Evolutionary conservation across 2,888 invertebrate genomes (phyloP), one percentile per base, ranked within the genome.

Genomic region (Campoletis raptor): DNA sequence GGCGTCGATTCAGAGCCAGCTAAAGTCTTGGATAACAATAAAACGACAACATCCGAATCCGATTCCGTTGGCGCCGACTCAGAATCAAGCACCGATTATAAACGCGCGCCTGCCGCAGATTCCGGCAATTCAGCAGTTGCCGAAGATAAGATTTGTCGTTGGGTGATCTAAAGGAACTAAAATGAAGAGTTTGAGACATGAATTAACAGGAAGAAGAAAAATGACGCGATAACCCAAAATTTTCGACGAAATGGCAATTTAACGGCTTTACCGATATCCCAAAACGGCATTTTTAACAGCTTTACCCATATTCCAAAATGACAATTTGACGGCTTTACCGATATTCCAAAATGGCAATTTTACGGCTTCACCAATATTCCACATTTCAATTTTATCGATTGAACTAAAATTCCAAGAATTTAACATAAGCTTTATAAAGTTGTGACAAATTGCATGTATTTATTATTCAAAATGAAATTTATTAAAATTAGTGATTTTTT

Each of bases 101-200:
- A 30, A 15, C 6, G 12, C 30, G 12, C 15, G 30, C 6, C 30
- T 15, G 61, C 30, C 0, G 30, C 30, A 5, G 61, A 61, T 6
- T 24, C 30, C 10, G 61, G 30, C 15, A 61, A 61, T 30, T 6
- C 61, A 15, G 61, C 30, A 61, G 30, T 61, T 7, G 15, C 30
- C 61, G 61, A 61, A 30, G 61, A 61, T 15, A 61, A 61, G 61
- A 61, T 61, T 61, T 61, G 61, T 30, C 61, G 61, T 15, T 61
- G 61, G 61, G 61, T 61, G 1, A 61, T 61, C 15, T 30, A 61
- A 30, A 24, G 24, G 57, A 24, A 57, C 10, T 57, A 24, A 12
- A 24, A 24, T 24, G 10, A 24, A 1, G 24, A 57, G 3, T 10
- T 24, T 10, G 1, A 5, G 4, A 12, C 9, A 24, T 57, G 5